Evolutionary conservation across 1,140 invertebrate genomes (phyloP).

Genomic region (Daktulosphaira vitifoliae): DNA sequence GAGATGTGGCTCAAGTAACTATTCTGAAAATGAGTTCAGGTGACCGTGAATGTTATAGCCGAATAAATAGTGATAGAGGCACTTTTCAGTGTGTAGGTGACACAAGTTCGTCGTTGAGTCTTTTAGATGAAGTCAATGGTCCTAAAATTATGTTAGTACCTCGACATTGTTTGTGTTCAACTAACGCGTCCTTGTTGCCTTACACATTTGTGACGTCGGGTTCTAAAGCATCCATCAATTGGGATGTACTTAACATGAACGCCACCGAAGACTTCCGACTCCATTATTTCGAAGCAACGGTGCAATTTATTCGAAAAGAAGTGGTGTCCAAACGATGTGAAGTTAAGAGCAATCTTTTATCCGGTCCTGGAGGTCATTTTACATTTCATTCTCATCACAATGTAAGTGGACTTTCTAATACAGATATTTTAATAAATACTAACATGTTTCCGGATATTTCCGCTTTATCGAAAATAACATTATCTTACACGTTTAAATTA

Average conservation of each 20-base stretch:
- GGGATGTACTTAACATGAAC: slow-evolving; percentile 70
- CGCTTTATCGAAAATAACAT: too few relatives aligned
- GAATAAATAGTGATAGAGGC: slow-evolving; percentile 56
- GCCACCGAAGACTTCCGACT: slow-evolving; percentile 72
- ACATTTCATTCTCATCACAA: slow-evolving; percentile 50
- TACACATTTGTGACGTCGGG: slow-evolving; percentile 68
- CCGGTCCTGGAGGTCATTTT: slow-evolving; percentile 68
- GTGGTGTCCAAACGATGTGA: slow-evolving; percentile 50
- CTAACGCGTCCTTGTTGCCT: slow-evolving; percentile 48
- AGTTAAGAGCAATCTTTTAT: slow-evolving; percentile 48
- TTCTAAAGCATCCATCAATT: slow-evolving; percentile 68
- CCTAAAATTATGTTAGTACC: slow-evolving; percentile 54
- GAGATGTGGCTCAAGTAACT: slow-evolving; percentile 62
- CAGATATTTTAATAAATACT: background rate
- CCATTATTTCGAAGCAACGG: slow-evolving; percentile 71
- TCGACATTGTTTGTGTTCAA: slow-evolving; percentile 62
- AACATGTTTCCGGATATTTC: background rate
- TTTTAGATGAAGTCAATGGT: slow-evolving; percentile 64
- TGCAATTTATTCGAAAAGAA: slow-evolving; percentile 65
- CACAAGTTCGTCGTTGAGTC: slow-evolving; percentile 45
- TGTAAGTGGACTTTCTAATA: slow-evolving; percentile 41
- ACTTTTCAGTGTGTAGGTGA: slow-evolving; percentile 60
- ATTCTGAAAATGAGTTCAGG: slow-evolving; percentile 55
- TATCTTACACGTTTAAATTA: too few relatives aligned
- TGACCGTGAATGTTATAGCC: slow-evolving; percentile 49